Conservation (phyloP, 2,888 invertebrate species). For the Eurois occulta region DNA sequence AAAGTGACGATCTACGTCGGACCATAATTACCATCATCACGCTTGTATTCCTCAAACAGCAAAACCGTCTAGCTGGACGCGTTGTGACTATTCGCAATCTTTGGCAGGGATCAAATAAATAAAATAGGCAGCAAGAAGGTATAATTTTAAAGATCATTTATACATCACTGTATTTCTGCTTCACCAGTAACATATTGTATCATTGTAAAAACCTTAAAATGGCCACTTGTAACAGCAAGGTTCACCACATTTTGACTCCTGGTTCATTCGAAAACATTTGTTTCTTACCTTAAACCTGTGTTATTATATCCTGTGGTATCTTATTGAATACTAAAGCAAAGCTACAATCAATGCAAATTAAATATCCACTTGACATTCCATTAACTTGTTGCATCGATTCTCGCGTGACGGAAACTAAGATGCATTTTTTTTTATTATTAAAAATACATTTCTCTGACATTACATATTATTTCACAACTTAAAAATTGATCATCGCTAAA, state of each 20-base stretch:
- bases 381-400: neutral
- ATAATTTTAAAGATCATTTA: slow-evolving; percentile 21
- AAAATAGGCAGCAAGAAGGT: neutral
- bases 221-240: slow-evolving; percentile 33
- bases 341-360: slow-evolving; percentile 45
- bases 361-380: slow-evolving; percentile 21
- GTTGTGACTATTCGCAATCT: neutral
- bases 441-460: slow-evolving; percentile 37
- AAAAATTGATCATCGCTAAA: slow-evolving; percentile 46
- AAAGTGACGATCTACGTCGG: neutral
- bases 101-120: neutral
- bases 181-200: slow-evolving; percentile 52
- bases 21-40: neutral
- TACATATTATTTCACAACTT: slow-evolving; percentile 48
- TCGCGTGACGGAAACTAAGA: neutral
- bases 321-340: slow-evolving; percentile 50
- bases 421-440: slow-evolving; percentile 20
- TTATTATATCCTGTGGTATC: neutral
- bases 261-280: slow-evolving; percentile 27
- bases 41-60: neutral
- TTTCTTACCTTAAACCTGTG: slow-evolving; percentile 6
- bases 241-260: slow-evolving; percentile 21
- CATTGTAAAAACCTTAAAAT: slow-evolving; percentile 43
- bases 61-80: neutral
- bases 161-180: slow-evolving; percentile 62